Base-by-base conservation (phyloP, 2,113 vertebrate species). In the Callorhinus ursinus region DNA sequence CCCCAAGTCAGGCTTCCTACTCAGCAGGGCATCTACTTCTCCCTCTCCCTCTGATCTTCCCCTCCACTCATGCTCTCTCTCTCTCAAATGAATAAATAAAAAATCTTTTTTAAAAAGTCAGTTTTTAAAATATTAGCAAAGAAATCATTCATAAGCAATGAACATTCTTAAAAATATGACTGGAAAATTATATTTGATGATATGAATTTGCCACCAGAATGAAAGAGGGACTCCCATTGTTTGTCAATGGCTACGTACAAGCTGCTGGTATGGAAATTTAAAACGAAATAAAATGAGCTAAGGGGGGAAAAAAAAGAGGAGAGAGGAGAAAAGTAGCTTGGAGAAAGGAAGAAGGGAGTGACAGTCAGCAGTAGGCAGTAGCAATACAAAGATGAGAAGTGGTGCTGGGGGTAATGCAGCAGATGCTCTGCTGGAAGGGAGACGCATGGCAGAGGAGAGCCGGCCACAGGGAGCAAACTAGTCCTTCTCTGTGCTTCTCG, bases 191-290 rank as follows among this genome's bases (percentile, higher is more conserved):
- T 16, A 95, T 26, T 80, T 79, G 55, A 86, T 83, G 69, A 89
- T 95, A 57, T 8, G 7, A 81, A 71, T 77, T 67, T 77, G 14
- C 76, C 88, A 59, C 53, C 51, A 82, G 15, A 79, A 74, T 72
- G 55, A 88, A 92, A 87, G n/a, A 46, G 42, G 22, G 28, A 53
- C 28, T 83, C 0, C 28, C 21, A 71, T 13, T 51, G 4, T 63
- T 81, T 93, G 16, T 72, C 18, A 21, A 1, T 80, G 39, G 57
- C 26, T 59, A 33, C 76, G 69, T 4, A 22, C n/a, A 96, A 87
- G 42, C 26, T 91, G 36, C 69, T 87, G 53, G 16, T 95, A 11
- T 55, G 71, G 84, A 96, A 88, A 51, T 92, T 49, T 95, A 94
- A 55, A 80, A 84, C 1, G 57, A 88, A 89, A 36, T 19, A 65